Percentiles rank a stretch among this genome's conserved stretches.
These are phyloP conservation scores for Dipodomys merriami DNA, from an alignment of 2,113 vertebrate species.

Conservation along the genomic window DNA sequence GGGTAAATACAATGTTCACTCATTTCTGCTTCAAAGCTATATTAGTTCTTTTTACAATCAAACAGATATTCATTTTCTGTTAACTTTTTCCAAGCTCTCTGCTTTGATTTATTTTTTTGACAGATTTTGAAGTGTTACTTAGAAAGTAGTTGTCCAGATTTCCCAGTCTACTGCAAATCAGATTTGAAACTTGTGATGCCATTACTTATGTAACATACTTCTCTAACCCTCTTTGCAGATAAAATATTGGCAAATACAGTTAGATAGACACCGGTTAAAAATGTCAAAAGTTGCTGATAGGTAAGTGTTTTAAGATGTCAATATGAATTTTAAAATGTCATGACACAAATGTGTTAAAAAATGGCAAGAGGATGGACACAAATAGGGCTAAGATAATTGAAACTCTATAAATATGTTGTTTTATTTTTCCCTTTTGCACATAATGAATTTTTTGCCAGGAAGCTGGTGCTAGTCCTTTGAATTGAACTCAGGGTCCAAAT, in stretches of 20 bases:
- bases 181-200: not conserved
- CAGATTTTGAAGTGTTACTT: not conserved
- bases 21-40: not conserved
- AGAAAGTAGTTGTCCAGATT: not conserved
- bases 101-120: not conserved
- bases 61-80: constrained; percentile 13
- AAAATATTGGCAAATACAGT: constrained; percentile 98
- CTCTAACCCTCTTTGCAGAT: constrained; percentile 90
- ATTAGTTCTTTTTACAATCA: not conserved
- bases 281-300: constrained; percentile 99
- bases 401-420: not conserved
- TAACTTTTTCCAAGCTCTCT: not conserved
- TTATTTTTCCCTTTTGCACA: not conserved
- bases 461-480: too few relatives aligned
- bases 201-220: not conserved
- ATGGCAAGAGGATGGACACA: not conserved
- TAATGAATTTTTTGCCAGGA: too few relatives aligned
- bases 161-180: not conserved
- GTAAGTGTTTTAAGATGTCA: constrained; percentile 85
- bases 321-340: not conserved
- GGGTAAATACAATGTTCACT: not conserved
- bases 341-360: not conserved
- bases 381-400: not conserved
- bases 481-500: too few relatives aligned
- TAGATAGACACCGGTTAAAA: constrained; percentile 99